Base-by-base conservation (phyloP, 37 sponge, comb jelly and placozoan genomes). In the Tethya wilhelma region DNA sequence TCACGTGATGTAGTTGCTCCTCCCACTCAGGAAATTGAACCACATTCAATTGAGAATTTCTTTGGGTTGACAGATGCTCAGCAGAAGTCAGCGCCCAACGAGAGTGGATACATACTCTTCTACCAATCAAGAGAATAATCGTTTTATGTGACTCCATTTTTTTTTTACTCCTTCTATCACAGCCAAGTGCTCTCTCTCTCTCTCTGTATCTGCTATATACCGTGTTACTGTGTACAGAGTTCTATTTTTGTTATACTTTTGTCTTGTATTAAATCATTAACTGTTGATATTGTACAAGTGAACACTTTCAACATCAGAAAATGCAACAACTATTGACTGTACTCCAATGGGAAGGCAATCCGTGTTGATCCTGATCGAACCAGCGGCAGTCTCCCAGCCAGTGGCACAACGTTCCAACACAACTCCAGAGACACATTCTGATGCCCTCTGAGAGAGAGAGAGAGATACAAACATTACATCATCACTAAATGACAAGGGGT, bases 31-130 rank as follows among this genome's bases (percentile, higher is more conserved):
- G 84, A 92, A 53, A 88, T 96, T n/a, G 94, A 93, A 37, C 91
- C 94, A 8, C 93, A 96, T 69, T 74, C 87, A 5, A 93, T 96
- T 29, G 97, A 96, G 74, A 83, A 88, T 49, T 96, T 92, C 79
- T 96, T 90, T 87, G 97, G 97, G 6, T 64, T 84, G 66, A 90
- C 91, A 14, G 96, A 95, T 46, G 77, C 87, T 23, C 90, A 88
- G 56, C 90, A 88, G 56, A 75, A 75, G 46, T 72, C 82, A 28
- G 71, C 49, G 26, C 71, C 91, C 22, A 87, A 80, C 49, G 97
- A 94, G 74, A 92, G 87, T 20, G 98, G 95, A 12, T 97, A 97
- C 81, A 94, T 97, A 37, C 81, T 97, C 34, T 97, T 97, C 78
- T 97, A 97, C 73, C 90, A 97, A 59, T 84, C 87, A 25, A 83